Evolutionary conservation across 2,888 invertebrate genomes (phyloP), one percentile per base, ranked within the genome.

Genomic region (Galeopsomyia nigrocyanea): DNA sequence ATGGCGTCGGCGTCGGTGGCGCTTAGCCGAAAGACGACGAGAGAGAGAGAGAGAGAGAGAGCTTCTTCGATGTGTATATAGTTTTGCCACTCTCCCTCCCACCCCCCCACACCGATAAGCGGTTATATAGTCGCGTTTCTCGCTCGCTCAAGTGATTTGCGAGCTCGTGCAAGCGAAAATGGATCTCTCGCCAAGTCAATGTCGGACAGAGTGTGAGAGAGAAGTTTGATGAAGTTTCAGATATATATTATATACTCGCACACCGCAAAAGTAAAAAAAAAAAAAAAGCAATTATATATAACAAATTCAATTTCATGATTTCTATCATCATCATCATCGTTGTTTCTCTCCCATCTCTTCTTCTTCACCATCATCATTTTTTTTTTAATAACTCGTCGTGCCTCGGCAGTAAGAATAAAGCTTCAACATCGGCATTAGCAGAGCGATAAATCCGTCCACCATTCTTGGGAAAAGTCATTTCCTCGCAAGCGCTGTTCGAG

Each of bases 401-500:
- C n/a, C n/a, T n/a, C n/a, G n/a, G n/a, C n/a, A n/a, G n/a, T n/a
- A n/a, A n/a, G n/a, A n/a, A n/a, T n/a, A n/a, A n/a, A n/a, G n/a
- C n/a, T n/a, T n/a, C 31, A 19, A 16, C 53, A 21, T 31, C 13
- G 17, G 51, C 26, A 74, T 74, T 74, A 74, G 71, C 68, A 60
- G 49, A 53, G 46, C 58, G 64, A 74, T 74, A 74, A 74, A 71
- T 74, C 67, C 65, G 61, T 62, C 66, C 50, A n/a, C 19, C 22
- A 1, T 26, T 61, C 68, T 22, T 49, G 60, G 47, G 51, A 66
- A 75, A 69, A 75, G 75, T 72, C 63, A 68, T 72, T 75, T 75
- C 71, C 71, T 75, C 65, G 21, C 62, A 17, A n/a, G n/a, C 56
- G n/a, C 60, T 39, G 46, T 80, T 80, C 82, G 79, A 77, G 78